Percentiles rank a stretch among this genome's conserved stretches.
Evolutionary conservation across 2,888 invertebrate species (phyloP).

Genomic region (Gastracanthus pulcherrimus): DNA sequence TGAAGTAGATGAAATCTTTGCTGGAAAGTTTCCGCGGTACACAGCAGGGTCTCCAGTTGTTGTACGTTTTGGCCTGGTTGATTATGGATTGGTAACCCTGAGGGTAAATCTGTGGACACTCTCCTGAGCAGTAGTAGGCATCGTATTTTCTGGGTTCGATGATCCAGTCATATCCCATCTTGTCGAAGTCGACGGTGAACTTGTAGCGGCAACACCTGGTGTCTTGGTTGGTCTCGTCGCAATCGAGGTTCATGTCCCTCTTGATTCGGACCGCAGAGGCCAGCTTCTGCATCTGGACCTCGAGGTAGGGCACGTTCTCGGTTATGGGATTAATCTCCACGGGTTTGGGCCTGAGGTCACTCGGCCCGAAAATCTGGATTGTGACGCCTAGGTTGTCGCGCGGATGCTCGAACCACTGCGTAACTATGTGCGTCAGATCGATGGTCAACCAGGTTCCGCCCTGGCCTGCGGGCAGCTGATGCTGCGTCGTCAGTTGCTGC

Average conservation of each 20-base stretch:
- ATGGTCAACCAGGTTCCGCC: conserved; percentile 86
- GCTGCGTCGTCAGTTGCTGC: conserved; percentile 72
- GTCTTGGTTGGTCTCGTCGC: conserved; percentile 89
- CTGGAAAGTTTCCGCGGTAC: too few relatives aligned
- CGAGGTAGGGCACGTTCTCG: conserved; percentile 81
- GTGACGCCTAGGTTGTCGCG: conserved; percentile 88
- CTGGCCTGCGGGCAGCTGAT: conserved; percentile 74
- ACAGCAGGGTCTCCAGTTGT: too few relatives aligned
- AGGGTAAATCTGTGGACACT: too few relatives aligned
- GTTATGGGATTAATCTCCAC: conserved; percentile 83
- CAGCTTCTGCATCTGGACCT: conserved; percentile 79
- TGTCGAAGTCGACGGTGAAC: conserved; percentile 94
- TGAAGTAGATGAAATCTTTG: too few relatives aligned
- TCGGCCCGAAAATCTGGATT: conserved; percentile 81
- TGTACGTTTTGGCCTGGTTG: too few relatives aligned
- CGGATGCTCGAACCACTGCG: conserved; percentile 87
- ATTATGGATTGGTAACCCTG: too few relatives aligned
- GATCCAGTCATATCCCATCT: conserved; percentile 98
- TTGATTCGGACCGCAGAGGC: conserved; percentile 83
- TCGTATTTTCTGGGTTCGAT: conserved; percentile 94
- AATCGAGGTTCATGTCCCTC: conserved; percentile 89
- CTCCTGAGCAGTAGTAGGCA: too few relatives aligned
- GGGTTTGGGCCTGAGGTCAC: conserved; percentile 80
- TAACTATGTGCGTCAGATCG: conserved; percentile 86
- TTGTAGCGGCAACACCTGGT: conserved; percentile 96